Percentiles rank a stretch among this genome's conserved stretches.
Evolutionary conservation across 2,113 vertebrate species (phyloP).

Genomic region (Rhipidura dahli): DNA sequence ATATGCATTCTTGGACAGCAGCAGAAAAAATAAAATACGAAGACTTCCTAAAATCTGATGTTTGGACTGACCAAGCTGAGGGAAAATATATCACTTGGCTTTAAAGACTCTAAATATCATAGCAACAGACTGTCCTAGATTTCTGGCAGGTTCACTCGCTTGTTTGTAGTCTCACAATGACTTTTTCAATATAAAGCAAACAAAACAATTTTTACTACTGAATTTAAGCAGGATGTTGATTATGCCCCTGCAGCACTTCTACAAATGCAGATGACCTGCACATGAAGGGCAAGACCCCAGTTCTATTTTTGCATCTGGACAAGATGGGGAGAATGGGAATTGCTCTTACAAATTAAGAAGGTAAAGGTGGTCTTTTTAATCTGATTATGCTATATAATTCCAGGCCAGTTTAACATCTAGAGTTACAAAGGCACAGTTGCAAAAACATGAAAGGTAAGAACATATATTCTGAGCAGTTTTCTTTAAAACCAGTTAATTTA

Average conservation of each 20-base stretch:
- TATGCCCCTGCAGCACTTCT: neutral
- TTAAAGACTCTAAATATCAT: neutral
- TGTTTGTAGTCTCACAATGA: neutral
- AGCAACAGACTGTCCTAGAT: neutral
- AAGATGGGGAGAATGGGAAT: neutral
- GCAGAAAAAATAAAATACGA: constrained; percentile 44
- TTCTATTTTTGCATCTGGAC: neutral
- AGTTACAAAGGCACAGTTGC: neutral
- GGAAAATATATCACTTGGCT: constrained; percentile 41
- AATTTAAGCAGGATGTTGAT: neutral
- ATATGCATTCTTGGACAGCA: constrained; percentile 36
- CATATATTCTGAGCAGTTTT: neutral
- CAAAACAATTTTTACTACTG: constrained; percentile 1
- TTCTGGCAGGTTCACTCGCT: constrained; percentile 5
- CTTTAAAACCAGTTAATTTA: neutral
- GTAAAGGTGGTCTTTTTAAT: neutral
- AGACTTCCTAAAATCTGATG: constrained; percentile 52
- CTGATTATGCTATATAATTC: neutral
- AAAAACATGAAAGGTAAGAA: neutral
- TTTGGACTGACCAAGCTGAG: constrained; percentile 24
- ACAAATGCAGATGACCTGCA: neutral
- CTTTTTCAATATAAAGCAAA: constrained; percentile 8
- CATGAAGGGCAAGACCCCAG: neutral
- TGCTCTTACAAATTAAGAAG: neutral
- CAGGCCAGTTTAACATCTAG: neutral